Evolutionary conservation across 2,797 vertebrate species (phyloP), one percentile per base, ranked within the genome.

Genomic region (Eulemur rubriventer): DNA sequence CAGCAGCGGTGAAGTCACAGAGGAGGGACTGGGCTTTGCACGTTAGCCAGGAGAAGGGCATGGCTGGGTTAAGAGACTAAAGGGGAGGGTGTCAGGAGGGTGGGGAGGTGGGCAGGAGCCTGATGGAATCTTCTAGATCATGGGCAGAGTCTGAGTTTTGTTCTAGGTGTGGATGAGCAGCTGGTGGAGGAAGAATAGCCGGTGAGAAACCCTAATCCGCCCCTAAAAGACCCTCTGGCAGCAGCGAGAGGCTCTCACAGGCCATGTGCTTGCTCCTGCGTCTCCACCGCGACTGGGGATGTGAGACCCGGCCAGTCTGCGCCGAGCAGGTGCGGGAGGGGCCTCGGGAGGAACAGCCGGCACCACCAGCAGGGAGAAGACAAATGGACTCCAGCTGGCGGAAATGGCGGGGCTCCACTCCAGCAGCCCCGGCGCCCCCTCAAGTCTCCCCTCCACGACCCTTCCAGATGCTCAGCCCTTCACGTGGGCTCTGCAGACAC

Each of bases 401-500:
- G 24, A 57, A 30, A 28, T 6, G 6, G 11, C 0, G 0, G 30
- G 41, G 75, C 7, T 10, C 50, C 35, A 2, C 41, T 18, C 70
- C 14, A 18, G 61, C 24, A 52, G 38, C 26, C 52, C 61, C 46
- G 1, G 3, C 0, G 13, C 1, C 46, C 20, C 9, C 24, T 38
- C 55, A 8, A 7, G 35, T 24, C 65, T 38, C 55, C 35, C 46
- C 24, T 63, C 78, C 35, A 61, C 3, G 18, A 24, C 67, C 14
- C 46, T 14, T 11, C 52, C 4, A 0, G 0, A 59, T 0, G 4
- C n/a, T 43, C 30, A 16, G 30, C 22, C 11, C n/a, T 50, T 9
- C 41, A 57, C 2, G 0, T 3, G 16, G 55, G 28, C 33, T 7
- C 52, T 33, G 57, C 59, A 43, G 72, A 20, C 11, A 69, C 35